A percentile compares a stretch with the other conserved stretches of the same genome.
These are phyloP conservation scores for Cygnus atratus DNA, from an alignment of 2,113 vertebrate genomes.

Conservation along the genomic window DNA sequence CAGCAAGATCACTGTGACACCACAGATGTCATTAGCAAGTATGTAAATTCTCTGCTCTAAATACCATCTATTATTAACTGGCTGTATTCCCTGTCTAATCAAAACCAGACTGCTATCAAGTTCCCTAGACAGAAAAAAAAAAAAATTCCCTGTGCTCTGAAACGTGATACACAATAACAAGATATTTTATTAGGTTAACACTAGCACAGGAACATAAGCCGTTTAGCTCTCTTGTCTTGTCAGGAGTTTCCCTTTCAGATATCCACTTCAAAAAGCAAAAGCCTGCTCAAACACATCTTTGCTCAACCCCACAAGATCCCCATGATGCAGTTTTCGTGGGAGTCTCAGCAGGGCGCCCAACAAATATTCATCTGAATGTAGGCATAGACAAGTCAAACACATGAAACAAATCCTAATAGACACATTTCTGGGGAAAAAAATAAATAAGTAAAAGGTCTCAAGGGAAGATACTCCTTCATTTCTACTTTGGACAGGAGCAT, in stretches of 20 bases:
- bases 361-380: background rate
- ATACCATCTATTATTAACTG: slow-evolving; percentile 62
- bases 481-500: background rate
- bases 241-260: slow-evolving; percentile 6
- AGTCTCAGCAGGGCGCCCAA: background rate
- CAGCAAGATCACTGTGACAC: background rate
- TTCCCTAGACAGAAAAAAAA: slow-evolving; percentile 27
- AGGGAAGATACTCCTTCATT: background rate
- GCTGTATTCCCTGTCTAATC: slow-evolving; percentile 49
- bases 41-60: slow-evolving; percentile 48
- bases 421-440: background rate
- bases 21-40: background rate
- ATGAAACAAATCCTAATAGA: fast-evolving
- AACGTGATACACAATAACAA: slow-evolving; percentile 33
- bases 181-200: slow-evolving; percentile 47
- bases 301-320: background rate
- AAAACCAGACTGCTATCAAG: slow-evolving; percentile 52
- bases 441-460: background rate
- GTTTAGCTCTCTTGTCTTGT: slow-evolving; percentile 20
- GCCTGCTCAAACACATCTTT: background rate
- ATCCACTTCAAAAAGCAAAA: background rate
- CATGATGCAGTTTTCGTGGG: background rate
- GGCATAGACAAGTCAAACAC: background rate
- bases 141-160: slow-evolving; percentile 46
- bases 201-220: slow-evolving; percentile 7